Base-by-base conservation (phyloP, 2,888 invertebrate species). In the Sussaba pulchella region DNA sequence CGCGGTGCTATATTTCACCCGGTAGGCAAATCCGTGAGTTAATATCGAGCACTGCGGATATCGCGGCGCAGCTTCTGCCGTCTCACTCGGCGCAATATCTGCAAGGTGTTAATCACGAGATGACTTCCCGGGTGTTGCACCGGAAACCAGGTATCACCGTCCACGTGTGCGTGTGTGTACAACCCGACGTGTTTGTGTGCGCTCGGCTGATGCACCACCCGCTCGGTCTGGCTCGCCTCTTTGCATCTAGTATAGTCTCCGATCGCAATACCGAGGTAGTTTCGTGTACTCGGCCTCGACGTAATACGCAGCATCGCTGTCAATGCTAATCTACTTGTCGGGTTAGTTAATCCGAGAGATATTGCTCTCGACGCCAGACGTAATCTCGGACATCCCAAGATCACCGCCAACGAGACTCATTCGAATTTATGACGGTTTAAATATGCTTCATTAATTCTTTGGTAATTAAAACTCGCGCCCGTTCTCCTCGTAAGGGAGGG, bases 31-130 rank as follows among this genome's bases (percentile, higher is more conserved):
- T 72, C 71, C 78, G 72, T 76, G 76, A 78, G 72, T 72, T 78
- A 78, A 78, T 78, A 78, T 78, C 78, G 78, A 71, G 54, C 41
- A 78, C 64, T 81, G 73, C 78, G 69, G 78, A 81, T 81, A 71
- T 81, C 74, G 66, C 63, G 63, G 43, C 31, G 36, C 57, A 24
- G 63, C 39, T 14, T 43, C 52, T 31, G n/a, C 43, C 47, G 54
- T 71, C 64, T 66, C 71, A 17, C 57, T 59, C 54, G 54, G 85
- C 80, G 83, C 84, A 87, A 88, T 88, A 87, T 86, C 86, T 86
- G 84, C 85, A 81, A 87, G 86, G 85, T 87, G 87, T 89, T 89
- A 89, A 89, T 89, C 88, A 88, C 82, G 78, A 75, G 78, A 78
- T 73, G 77, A 66, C 77, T 71, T 64, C 10, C 50, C 31, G 31